Conservation (phyloP, 2,888 invertebrate species). For the Nasonia oneida region DNA sequence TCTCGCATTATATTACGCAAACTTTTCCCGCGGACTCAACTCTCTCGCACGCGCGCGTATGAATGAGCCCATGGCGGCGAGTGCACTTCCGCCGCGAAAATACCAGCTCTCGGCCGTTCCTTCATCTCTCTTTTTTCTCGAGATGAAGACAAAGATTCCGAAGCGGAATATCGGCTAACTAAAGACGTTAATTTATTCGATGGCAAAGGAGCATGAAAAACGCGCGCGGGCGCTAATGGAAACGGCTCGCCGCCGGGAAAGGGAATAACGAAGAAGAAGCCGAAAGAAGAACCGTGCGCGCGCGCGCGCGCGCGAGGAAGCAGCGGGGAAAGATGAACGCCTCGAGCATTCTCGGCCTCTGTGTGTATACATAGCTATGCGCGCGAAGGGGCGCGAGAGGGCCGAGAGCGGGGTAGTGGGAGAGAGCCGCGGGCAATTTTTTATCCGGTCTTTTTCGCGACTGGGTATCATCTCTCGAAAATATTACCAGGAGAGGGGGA, state of each 20-base stretch:
- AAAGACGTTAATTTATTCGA: slow-evolving; percentile 77
- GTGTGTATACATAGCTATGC: slow-evolving; percentile 6
- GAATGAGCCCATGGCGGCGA: slow-evolving; percentile 60
- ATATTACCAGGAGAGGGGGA: background rate
- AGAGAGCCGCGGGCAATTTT: slow-evolving; percentile 71
- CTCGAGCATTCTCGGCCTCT: slow-evolving; percentile 37
- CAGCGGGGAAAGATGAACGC: slow-evolving; percentile 42
- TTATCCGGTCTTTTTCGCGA: slow-evolving; percentile 61
- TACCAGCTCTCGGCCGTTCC: slow-evolving; percentile 20
- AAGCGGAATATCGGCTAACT: slow-evolving; percentile 73
- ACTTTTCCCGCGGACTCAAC: slow-evolving; percentile 60
- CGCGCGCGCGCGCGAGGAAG: slow-evolving; percentile 41
- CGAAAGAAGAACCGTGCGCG: slow-evolving; percentile 51
- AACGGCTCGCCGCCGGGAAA: background rate
- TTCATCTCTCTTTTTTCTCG: slow-evolving; percentile 66
- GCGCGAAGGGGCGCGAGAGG: background rate
- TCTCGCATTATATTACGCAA: slow-evolving; percentile 62
- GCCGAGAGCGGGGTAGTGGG: background rate
- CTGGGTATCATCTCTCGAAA: slow-evolving; percentile 33
- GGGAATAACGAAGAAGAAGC: slow-evolving; percentile 40
- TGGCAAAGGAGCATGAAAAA: slow-evolving; percentile 68
- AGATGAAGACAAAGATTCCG: slow-evolving; percentile 67
- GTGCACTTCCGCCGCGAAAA: slow-evolving; percentile 48
- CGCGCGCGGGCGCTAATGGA: slow-evolving; percentile 52
- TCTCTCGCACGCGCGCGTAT: slow-evolving; percentile 61